Base-by-base conservation (phyloP, 35 echinoderm and acorn worm species). In the Chiridota heheva region DNA sequence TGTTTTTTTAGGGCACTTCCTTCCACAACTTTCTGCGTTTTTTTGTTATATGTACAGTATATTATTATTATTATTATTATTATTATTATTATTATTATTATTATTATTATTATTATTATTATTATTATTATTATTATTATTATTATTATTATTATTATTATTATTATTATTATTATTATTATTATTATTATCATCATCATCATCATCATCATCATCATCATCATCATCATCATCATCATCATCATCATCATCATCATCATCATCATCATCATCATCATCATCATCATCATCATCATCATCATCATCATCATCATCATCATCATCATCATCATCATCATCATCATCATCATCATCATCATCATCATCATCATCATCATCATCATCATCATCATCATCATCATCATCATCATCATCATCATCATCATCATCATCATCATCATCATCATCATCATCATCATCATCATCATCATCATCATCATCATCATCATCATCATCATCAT, bases 341-440 rank as follows among this genome's bases (percentile, higher is more conserved):
- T 31, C 15, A 65, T 31, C 30, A 31, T 31, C 61, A 65, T 31
- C 61, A 65, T 31, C 61, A 65, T 31, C 61, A 65, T 31, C 61
- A 65, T 31, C 61, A 65, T 65, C 61, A 65, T 65, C 61, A 65
- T 65, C 61, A 65, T 65, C 61, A 65, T 65, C 61, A 65, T 65
- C 61, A 65, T 65, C 61, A 65, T 65, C 61, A 65, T 2, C 7
- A 2, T 45, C 32, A 18, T 28, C 18, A 28, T 51, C 69, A 72
- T 72, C 69, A 72, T 13, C 43, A 65, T 31, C 61, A 65, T 31
- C 61, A 65, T 31, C 61, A 65, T 65, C 61, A 65, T 65, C 61
- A 65, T 65, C 61, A 65, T 65, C 61, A 65, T 65, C 61, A 65
- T 65, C 61, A 65, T 65, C 61, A 65, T 65, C 61, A 65, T 2